phyloP scores from a whole-genome alignment of 2,113 vertebrate species.

The Thamnaconus septentrionalis region DNA sequence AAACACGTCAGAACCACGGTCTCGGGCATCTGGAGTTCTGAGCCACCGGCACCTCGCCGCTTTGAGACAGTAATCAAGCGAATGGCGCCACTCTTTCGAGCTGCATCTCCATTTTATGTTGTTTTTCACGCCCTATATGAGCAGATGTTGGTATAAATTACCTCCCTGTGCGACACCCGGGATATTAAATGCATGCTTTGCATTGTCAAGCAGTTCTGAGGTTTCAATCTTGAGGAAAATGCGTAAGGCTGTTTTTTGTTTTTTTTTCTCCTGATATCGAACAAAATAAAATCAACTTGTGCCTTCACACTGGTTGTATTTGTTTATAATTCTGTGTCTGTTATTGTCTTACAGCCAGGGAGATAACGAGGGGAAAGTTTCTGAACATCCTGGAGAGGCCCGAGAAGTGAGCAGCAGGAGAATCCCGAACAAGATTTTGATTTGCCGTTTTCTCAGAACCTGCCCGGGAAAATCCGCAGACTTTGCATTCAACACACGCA shows the following conservation, averaged over 20 bases:
- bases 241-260: slow-evolving; percentile 8
- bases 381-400: slow-evolving; percentile 97
- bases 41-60: slow-evolving; percentile 9
- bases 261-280: neutral
- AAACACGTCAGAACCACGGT: slow-evolving; percentile 3
- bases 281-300: neutral
- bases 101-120: slow-evolving; percentile 81
- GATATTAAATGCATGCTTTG: slow-evolving; percentile 93
- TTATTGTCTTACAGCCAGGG: slow-evolving; percentile 85
- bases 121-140: slow-evolving; percentile 84
- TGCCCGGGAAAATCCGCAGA: slow-evolving; percentile 22
- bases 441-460: neutral
- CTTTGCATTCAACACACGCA: slow-evolving; percentile 20
- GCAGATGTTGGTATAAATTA: slow-evolving; percentile 98
- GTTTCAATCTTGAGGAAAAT: slow-evolving; percentile 31
- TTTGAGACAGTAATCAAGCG: slow-evolving; percentile 28
- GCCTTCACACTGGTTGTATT: slow-evolving; percentile 4
- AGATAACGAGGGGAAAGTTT: slow-evolving; percentile 98
- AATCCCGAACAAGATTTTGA: slow-evolving; percentile 16
- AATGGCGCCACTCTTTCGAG: slow-evolving; percentile 42
- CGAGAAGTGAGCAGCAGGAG: slow-evolving; percentile 81
- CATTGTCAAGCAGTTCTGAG: slow-evolving; percentile 82
- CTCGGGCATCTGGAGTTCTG: slow-evolving; percentile 1
- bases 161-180: slow-evolving; percentile 86
- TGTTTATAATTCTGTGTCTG: neutral